Evolutionary conservation across 2,113 vertebrate species (phyloP), one percentile per base, ranked within the genome.

Genomic region (Ornithorhynchus anatinus): DNA sequence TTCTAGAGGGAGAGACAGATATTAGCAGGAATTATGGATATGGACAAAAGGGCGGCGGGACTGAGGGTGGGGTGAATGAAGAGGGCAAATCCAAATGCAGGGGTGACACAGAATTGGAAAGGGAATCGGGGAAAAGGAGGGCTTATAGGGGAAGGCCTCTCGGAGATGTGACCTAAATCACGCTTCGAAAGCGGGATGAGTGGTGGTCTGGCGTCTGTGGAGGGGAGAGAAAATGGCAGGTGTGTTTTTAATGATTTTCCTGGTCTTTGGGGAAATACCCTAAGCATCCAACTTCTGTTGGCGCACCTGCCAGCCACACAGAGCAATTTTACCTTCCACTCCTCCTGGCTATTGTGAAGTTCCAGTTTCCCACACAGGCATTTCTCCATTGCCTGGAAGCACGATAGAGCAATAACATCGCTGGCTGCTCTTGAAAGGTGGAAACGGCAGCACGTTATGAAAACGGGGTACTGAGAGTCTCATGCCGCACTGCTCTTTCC

Each of bases 241-340:
- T 69, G 16, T 60, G 88, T 84, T 82, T 36, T 35, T 72, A 84
- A 76, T 70, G 27, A 47, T 66, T 73, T 84, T 38, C 27, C 20
- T 77, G 19, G 3, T 36, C 51, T 72, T 36, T 47, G 6, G 58
- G 81, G 64, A 82, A 89, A 80, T 79, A 68, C 3, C 47, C n/a
- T 7, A 84, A 17, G 12, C n/a, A 58, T 44, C 48, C 33, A 62
- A 75, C 40, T 73, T 59, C 45, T 58, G 58, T 29, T 61, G 70
- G 78, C 25, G 20, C 59, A 14, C 10, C 20, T 42, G 3, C 2
- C 4, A 43, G n/a, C 40, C 19, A 53, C 10, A 17, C 16, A 31
- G 25, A 31, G 11, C 44, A 72, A 31, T 3, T 20, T 27, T 69
- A 12, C 6, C 35, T 32, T 3, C 1, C 4, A 29, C 40, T 39